These are phyloP conservation scores for Ptychodera flava DNA, from an alignment of 35 echinoderm and acorn worm species.

Conservation along the genomic window DNA sequence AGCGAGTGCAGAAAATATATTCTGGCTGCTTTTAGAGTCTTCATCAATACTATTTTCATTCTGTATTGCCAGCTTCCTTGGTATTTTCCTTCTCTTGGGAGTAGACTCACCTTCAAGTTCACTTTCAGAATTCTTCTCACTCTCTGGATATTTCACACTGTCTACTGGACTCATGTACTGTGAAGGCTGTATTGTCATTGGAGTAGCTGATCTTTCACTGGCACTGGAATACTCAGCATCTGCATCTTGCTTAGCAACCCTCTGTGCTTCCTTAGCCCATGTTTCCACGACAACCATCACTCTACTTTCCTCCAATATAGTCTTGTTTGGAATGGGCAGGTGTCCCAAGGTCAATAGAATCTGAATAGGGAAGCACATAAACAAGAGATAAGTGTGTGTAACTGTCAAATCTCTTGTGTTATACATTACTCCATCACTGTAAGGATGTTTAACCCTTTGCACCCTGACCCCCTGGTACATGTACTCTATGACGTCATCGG, in stretches of 20 bases:
- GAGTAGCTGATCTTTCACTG: slow-evolving; percentile 63
- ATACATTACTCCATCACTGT: no score
- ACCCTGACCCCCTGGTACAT: no score
- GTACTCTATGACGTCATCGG: no score
- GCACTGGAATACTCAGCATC: slow-evolving; percentile 79
- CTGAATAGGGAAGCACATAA: slow-evolving; percentile 39
- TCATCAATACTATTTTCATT: neutral
- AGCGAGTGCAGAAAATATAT: no score
- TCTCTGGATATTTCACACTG: slow-evolving; percentile 16
- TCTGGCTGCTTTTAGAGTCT: no score
- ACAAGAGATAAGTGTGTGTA: no score
- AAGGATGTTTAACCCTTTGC: no score
- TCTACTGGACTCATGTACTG: slow-evolving; percentile 47
- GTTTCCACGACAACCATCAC: slow-evolving; percentile 69
- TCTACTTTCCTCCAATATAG: slow-evolving; percentile 92
- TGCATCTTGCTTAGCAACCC: slow-evolving; percentile 31
- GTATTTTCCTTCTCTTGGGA: slow-evolving; percentile 20
- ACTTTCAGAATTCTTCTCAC: slow-evolving; percentile 67
- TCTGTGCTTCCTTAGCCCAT: slow-evolving; percentile 52
- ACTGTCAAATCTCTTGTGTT: no score
- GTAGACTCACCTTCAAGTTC: slow-evolving; percentile 36
- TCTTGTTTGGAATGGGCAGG: slow-evolving; percentile 89
- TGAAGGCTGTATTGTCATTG: slow-evolving; percentile 26
- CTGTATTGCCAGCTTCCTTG: slow-evolving; percentile 11
- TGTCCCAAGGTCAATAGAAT: slow-evolving; percentile 66